These are phyloP conservation scores for Cyclophora punctaria DNA, from an alignment of 2,888 invertebrate genomes.

Conservation along the genomic window DNA sequence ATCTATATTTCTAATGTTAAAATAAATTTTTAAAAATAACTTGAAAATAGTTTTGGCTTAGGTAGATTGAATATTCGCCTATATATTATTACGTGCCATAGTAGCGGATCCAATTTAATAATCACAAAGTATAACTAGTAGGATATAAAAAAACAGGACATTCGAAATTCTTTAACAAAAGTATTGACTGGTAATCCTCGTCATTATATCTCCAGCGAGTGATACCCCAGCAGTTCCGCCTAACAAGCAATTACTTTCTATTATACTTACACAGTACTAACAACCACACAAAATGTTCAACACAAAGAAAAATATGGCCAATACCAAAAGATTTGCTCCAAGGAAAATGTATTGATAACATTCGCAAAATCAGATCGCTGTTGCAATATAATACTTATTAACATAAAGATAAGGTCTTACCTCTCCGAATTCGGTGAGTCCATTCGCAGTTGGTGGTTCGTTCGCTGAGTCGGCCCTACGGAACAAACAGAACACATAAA, in stretches of 20 bases:
- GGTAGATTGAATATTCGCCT: too few species aligned
- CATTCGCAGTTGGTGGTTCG: conserved; percentile 60
- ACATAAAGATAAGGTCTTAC: conserved; percentile 36
- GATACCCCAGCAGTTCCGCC: neutral
- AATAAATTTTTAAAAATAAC: too few species aligned
- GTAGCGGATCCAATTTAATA: too few species aligned
- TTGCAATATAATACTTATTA: neutral
- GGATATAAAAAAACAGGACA: too few species aligned
- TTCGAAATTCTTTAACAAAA: too few species aligned
- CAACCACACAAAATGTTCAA: neutral
- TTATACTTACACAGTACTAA: too few species aligned
- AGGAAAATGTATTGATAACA: neutral
- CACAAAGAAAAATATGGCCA: neutral
- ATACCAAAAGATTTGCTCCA: neutral
- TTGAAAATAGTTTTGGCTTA: too few species aligned
- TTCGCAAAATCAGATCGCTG: conserved; percentile 17
- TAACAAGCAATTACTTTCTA: neutral
- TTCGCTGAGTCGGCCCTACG: conserved; percentile 73
- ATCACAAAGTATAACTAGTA: too few species aligned
- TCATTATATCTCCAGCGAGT: neutral
- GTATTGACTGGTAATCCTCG: neutral
- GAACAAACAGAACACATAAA: conserved; percentile 48
- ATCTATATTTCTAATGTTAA: too few species aligned
- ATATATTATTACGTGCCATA: too few species aligned
- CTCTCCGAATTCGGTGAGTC: conserved; percentile 71